A percentile compares a stretch with the other conserved stretches of the same genome.
Evolutionary conservation across 2,797 vertebrate genomes (phyloP).

Genomic region (Aselliscus stoliczkanus): DNA sequence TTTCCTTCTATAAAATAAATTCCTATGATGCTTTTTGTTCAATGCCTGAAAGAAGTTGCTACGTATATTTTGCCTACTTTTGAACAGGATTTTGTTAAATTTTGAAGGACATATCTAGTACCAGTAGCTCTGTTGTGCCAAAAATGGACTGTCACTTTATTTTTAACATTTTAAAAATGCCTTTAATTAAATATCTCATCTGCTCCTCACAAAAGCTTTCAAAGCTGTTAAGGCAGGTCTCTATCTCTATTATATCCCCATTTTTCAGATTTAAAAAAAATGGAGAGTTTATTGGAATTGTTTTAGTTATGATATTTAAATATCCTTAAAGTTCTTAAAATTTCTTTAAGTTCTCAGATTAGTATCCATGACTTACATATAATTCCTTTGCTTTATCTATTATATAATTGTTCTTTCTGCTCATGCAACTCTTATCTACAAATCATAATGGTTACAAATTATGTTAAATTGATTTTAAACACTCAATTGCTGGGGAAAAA

Average conservation of each 20-base stretch:
- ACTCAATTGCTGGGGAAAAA: neutral
- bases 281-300: neutral
- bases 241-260: neutral
- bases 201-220: neutral
- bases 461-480: neutral
- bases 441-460: neutral
- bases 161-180: neutral
- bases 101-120: neutral
- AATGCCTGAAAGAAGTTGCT: neutral
- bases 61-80: neutral
- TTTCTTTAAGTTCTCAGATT: neutral
- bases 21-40: neutral
- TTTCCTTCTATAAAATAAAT: neutral
- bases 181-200: neutral
- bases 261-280: neutral
- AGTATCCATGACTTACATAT: neutral
- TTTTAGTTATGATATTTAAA: neutral
- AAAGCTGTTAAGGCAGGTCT: neutral
- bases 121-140: neutral
- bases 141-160: neutral
- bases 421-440: neutral
- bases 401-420: neutral
- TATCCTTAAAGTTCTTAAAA: neutral
- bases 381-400: neutral
- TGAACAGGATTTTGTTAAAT: neutral